phyloP scores from a whole-genome alignment of 2,888 invertebrate genomes.

The Apodemia duryi region DNA sequence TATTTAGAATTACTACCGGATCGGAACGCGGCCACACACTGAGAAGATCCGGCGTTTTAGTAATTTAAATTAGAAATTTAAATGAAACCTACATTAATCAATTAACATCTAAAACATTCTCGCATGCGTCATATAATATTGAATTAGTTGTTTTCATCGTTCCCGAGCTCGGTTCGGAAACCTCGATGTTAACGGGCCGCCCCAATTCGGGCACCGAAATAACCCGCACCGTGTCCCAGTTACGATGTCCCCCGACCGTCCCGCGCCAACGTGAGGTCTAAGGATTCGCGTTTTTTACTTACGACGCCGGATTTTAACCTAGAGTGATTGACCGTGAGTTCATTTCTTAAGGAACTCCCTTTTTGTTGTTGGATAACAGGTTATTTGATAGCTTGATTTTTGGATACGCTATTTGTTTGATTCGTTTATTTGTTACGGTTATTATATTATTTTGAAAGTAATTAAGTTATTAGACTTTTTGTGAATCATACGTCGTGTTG shows the following conservation, averaged over 20 bases:
- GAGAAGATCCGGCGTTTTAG: too few species aligned
- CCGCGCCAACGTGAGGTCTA: conserved; percentile 31
- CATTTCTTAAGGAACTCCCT: conserved; percentile 2
- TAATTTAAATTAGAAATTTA: not conserved
- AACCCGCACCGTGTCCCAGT: conserved; percentile 62
- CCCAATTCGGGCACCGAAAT: conserved; percentile 71
- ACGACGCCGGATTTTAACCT: conserved; percentile 30
- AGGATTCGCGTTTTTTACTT: conserved; percentile 29
- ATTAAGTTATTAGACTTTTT: not conserved
- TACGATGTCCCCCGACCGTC: conserved; percentile 44
- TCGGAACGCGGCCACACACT: too few species aligned
- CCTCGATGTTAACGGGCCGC: conserved; percentile 67
- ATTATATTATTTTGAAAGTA: conserved; percentile 2
- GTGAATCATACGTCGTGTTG: not conserved
- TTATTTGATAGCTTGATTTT: conserved; percentile 3
- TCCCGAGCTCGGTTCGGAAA: conserved; percentile 45
- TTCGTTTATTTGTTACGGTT: not conserved
- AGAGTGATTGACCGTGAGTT: conserved; percentile 32
- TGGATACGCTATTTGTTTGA: not conserved
- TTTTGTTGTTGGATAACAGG: conserved; percentile 12
- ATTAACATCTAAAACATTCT: not conserved
- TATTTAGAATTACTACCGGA: too few species aligned
- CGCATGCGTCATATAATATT: conserved; percentile 43
- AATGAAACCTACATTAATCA: conserved; percentile 5
- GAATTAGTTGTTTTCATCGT: conserved; percentile 59